Conservation (phyloP, 2,888 invertebrate species). For the Pasiphila rectangulata region DNA sequence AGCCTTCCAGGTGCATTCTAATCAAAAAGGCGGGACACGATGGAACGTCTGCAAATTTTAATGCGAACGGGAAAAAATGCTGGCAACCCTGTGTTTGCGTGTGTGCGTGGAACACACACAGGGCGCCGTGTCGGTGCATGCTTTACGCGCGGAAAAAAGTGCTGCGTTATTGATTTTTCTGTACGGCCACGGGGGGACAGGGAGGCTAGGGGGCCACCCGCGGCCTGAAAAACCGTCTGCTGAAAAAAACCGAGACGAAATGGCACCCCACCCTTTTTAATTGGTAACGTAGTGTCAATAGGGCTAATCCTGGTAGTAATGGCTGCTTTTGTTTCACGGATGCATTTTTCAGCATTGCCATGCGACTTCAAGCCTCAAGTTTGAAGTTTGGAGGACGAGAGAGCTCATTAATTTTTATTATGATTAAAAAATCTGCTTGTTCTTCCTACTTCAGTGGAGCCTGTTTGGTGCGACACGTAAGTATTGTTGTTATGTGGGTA, state of each 20-base stretch:
- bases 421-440: background rate
- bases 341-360: constrained; percentile 76
- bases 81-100: constrained; percentile 56
- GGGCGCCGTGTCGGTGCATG: constrained; percentile 72
- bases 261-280: constrained; percentile 80
- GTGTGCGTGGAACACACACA: constrained; percentile 64
- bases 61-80: constrained; percentile 62
- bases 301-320: constrained; percentile 78
- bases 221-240: constrained; percentile 81
- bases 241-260: constrained; percentile 81
- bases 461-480: background rate
- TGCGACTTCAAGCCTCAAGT: constrained; percentile 38
- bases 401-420: constrained; percentile 8
- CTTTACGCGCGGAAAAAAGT: constrained; percentile 82
- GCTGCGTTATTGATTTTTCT: constrained; percentile 82
- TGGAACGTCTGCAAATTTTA: constrained; percentile 61
- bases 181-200: constrained; percentile 65
- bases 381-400: constrained; percentile 10
- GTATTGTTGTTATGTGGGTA: too few relatives aligned
- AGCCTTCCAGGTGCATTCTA: constrained; percentile 62
- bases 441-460: background rate
- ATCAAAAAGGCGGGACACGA: constrained; percentile 55
- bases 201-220: constrained; percentile 58
- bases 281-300: constrained; percentile 81
- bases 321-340: constrained; percentile 74